A percentile compares a stretch with the other conserved stretches of the same genome.
Evolutionary conservation across 1,140 invertebrate genomes (phyloP).

Genomic region (Lineus longissimus): DNA sequence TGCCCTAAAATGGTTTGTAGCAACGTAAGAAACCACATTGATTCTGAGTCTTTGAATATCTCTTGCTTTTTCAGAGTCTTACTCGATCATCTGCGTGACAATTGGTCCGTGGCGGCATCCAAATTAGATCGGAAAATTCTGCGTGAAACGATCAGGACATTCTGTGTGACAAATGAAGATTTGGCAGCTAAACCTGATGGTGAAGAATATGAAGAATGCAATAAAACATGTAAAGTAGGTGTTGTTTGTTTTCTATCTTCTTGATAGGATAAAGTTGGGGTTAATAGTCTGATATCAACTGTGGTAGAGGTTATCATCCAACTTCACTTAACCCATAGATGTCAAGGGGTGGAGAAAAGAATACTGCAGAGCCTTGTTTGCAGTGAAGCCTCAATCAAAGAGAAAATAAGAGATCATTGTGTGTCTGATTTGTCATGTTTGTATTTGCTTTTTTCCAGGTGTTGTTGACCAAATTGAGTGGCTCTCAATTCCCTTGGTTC

Average conservation of each 20-base stretch:
- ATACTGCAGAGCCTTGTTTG: too few species aligned
- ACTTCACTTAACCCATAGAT: too few species aligned
- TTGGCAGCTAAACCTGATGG: slow-evolving; percentile 20
- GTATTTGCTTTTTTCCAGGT: slow-evolving; percentile 38
- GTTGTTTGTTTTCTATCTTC: not conserved
- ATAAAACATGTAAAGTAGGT: slow-evolving; percentile 21
- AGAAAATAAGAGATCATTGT: too few species aligned
- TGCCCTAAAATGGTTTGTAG: too few species aligned
- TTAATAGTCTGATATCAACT: too few species aligned
- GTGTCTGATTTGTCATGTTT: too few species aligned
- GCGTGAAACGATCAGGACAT: slow-evolving; percentile 41
- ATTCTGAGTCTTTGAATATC: not conserved
- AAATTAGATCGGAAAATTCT: slow-evolving; percentile 38
- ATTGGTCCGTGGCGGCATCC: slow-evolving; percentile 32
- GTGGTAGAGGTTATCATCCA: too few species aligned
- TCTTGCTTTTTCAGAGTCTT: slow-evolving; percentile 30
- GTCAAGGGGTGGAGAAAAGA: too few species aligned
- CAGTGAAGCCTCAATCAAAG: too few species aligned
- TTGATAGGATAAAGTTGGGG: slow-evolving; percentile 24
- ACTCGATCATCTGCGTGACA: slow-evolving; percentile 40
- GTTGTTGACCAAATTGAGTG: slow-evolving; percentile 27
- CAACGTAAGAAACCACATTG: too few species aligned
- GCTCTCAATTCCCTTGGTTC: slow-evolving; percentile 33
- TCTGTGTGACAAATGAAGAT: slow-evolving; percentile 50
- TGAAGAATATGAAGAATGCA: slow-evolving; percentile 17